Base-by-base conservation (phyloP, 2,888 invertebrate species). In the Scelioninae gen. 1 region DNA sequence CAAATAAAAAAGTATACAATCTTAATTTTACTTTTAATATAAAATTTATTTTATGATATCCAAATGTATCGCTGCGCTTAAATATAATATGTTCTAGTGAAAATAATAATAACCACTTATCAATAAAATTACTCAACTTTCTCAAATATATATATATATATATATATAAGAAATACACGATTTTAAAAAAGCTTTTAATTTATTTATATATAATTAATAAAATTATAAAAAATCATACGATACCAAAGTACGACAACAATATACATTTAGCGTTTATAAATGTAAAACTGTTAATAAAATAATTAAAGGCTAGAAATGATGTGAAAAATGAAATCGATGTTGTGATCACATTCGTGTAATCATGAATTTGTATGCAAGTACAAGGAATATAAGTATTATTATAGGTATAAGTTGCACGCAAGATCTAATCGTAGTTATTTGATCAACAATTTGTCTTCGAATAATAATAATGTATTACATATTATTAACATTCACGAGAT, bases 151-250 rank as follows among this genome's bases (percentile, higher is more conserved):
- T n/a, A n/a, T n/a, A n/a, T n/a, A n/a, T n/a, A n/a, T n/a, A n/a
- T n/a, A n/a, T n/a, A 11, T 34, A 53, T 71, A 62, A 62, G 43
- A 56, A 75, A 47, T 29, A 75, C 47, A 65, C 53, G 43, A 9
- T 55, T 75, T 51, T 32, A 45, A 49, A 75, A 75, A 74, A 63
- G 55, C 65, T 65, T 76, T 16, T 45, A 49, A 77, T 77, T 77
- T 77, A 69, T 72, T 66, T 65, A 11, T 29, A n/a, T 65, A 65
- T 40, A 58, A 40, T 76, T 23, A 43, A 75, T 72, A n/a, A 38
- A 65, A 56, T 31, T 34, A 77, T 77, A 69, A n/a, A n/a, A n/a
- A 55, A 60, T 47, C 23, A 34, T 62, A 45, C 43, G 45, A 62
- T 62, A 62, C 55, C 58, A 56, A 66, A 40, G 60, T 68, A 62